Conservation (phyloP, 2,797 vertebrate genomes). For the Enteromius mattozi region DNA sequence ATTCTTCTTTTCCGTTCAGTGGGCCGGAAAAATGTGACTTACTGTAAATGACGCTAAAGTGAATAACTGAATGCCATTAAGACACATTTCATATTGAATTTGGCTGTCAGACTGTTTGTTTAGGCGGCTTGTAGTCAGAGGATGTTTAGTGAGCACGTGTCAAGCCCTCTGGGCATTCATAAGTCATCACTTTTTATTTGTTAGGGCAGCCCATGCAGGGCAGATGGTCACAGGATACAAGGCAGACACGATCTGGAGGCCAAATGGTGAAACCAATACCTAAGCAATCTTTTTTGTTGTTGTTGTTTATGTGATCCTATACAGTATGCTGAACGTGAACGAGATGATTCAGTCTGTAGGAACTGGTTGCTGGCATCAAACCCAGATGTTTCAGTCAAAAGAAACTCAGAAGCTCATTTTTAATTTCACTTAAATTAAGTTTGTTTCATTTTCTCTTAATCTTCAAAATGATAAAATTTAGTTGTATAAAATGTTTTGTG, state of each 20-base stretch:
- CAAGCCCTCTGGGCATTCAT: conserved; percentile 53
- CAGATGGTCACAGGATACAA: conserved; percentile 52
- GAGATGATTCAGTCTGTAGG: not conserved
- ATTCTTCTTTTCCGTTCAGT: conserved; percentile 28
- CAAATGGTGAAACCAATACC: conserved; percentile 14
- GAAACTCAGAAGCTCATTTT: not conserved
- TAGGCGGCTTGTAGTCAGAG: conserved; percentile 35
- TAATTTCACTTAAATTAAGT: not conserved
- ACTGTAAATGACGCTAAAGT: conserved; percentile 24
- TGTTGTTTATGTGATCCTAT: conserved; percentile 3
- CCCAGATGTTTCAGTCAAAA: not conserved
- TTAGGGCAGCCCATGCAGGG: conserved; percentile 37
- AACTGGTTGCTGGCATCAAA: conserved; percentile 6
- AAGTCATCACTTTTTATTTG: conserved; percentile 62
- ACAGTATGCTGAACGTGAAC: not conserved
- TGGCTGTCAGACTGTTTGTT: conserved; percentile 31
- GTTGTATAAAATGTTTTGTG: not conserved
- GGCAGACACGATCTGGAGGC: conserved; percentile 42
- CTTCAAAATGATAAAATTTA: not conserved
- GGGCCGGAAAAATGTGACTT: conserved; percentile 20
- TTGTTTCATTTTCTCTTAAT: not conserved
- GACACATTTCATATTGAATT: conserved; percentile 18
- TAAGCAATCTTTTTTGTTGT: not conserved
- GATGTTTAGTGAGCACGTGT: conserved; percentile 48
- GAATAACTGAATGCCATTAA: conserved; percentile 8